Base-by-base conservation (phyloP, 2,113 vertebrate species). In the Lucifuga dentata region DNA sequence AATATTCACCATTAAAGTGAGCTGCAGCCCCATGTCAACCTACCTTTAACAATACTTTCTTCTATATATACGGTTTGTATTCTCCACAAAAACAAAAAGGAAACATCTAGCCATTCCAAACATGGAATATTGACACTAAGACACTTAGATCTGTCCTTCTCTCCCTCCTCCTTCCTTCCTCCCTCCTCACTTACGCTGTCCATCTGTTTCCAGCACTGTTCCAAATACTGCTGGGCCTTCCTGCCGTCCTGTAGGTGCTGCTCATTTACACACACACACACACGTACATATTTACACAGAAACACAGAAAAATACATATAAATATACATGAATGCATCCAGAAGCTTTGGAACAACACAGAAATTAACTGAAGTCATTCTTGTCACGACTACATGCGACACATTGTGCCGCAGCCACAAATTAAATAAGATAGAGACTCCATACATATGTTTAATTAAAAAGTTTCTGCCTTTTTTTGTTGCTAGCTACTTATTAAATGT, bases 191-290 rank as follows among this genome's bases (percentile, higher is more conserved):
- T 97, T 88, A 98, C 98, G 77, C 95, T 98, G 91, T 99, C 97
- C 98, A 99, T 99, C 92, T 97, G 96, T 86, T 99, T 98, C 95
- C 96, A 97, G 91, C 95, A 98, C 75, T 97, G 95, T 71, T 99
- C 98, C 90, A 98, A 92, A 92, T 94, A 95, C 58, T 99, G 98
- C 74, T 98, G 97, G 58, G 98, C 95, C 90, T 98, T 98, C 76
- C 98, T 93, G 36, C 96, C 96, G 89, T 99, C 98, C 75, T 99
- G 98, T 80, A 99, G 96, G 91, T 99, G 98, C 98, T 99, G 83
- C 68, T 83, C 86, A 62, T 48, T 53, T 55, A 72, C 40, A 81
- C 24, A 64, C 45, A 58, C 3, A 60, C 44, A 60, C 44, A 80
- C 43, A 78, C 20, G 65, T 1, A 74, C 0, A 71, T 32, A 73